phyloP scores from a whole-genome alignment of 2,113 vertebrate genomes.

The Proteles cristata region DNA sequence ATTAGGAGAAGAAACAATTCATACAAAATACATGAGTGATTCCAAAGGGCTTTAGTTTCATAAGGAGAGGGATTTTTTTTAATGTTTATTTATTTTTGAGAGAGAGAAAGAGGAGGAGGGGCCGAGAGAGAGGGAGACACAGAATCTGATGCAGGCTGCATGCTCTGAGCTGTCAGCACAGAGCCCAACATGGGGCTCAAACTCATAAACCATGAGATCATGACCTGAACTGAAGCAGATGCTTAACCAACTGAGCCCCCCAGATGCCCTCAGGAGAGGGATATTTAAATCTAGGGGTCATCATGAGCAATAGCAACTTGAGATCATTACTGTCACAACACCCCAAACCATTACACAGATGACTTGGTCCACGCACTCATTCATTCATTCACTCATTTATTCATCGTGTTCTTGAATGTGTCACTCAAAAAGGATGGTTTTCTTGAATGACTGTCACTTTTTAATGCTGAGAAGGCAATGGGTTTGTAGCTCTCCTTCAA shows the following conservation, averaged over 20 bases:
- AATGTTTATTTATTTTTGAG: too few relatives aligned
- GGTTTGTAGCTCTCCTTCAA: neutral
- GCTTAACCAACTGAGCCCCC: too few relatives aligned
- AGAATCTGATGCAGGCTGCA: too few relatives aligned
- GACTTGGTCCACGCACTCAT: neutral
- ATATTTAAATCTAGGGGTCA: neutral
- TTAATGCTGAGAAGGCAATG: neutral
- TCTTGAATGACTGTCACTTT: neutral
- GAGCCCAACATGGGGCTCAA: too few relatives aligned
- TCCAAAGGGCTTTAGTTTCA: neutral
- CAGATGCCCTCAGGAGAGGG: neutral
- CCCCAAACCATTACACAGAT: neutral
- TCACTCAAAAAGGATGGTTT: neutral
- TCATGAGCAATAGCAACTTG: neutral
- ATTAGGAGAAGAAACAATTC: neutral
- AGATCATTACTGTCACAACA: neutral
- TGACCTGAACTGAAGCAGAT: too few relatives aligned
- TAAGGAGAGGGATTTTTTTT: neutral
- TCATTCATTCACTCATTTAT: neutral
- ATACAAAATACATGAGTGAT: neutral
- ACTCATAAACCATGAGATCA: too few relatives aligned
- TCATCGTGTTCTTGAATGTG: neutral
- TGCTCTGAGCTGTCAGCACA: too few relatives aligned
- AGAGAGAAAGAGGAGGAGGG: too few relatives aligned
- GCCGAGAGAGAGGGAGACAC: too few relatives aligned